Percentiles rank a stretch among this genome's conserved stretches.
phyloP scores from a whole-genome alignment of 2,888 invertebrate genomes.

The Drosophila nigricruria region DNA sequence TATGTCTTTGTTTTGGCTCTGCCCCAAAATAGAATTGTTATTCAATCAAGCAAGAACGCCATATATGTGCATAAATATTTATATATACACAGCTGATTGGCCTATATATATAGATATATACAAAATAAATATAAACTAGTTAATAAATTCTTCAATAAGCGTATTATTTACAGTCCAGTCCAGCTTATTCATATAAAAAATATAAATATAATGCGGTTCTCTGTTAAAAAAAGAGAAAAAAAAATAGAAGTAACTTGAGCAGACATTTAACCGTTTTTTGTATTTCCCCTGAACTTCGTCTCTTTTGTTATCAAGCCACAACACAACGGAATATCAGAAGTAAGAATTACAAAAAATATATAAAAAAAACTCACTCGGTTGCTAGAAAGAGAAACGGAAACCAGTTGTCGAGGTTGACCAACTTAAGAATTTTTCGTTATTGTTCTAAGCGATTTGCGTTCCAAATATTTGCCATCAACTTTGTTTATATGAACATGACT shows the following conservation, averaged over 20 bases:
- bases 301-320: constrained; percentile 54
- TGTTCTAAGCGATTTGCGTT: constrained; percentile 57
- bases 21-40: constrained; percentile 46
- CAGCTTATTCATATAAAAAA: constrained; percentile 26
- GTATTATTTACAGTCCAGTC: constrained; percentile 38
- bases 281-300: constrained; percentile 39
- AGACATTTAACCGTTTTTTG: constrained; percentile 26
- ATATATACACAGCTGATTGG: constrained; percentile 4
- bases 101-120: constrained; percentile 10
- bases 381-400: constrained; percentile 65
- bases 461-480: constrained; percentile 56
- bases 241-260: constrained; percentile 50
- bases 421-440: constrained; percentile 53
- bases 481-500: constrained; percentile 59
- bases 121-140: neutral
- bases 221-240: constrained; percentile 14
- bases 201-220: constrained; percentile 40
- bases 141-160: constrained; percentile 35
- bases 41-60: constrained; percentile 19
- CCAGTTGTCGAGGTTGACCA: constrained; percentile 57
- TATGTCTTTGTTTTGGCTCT: constrained; percentile 36
- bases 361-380: constrained; percentile 27
- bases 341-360: constrained; percentile 14
- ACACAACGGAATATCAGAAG: constrained; percentile 31
- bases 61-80: constrained; percentile 4